Evolutionary conservation across 1,140 invertebrate species (phyloP).

Genomic region (Zaprionus gabonicus): DNA sequence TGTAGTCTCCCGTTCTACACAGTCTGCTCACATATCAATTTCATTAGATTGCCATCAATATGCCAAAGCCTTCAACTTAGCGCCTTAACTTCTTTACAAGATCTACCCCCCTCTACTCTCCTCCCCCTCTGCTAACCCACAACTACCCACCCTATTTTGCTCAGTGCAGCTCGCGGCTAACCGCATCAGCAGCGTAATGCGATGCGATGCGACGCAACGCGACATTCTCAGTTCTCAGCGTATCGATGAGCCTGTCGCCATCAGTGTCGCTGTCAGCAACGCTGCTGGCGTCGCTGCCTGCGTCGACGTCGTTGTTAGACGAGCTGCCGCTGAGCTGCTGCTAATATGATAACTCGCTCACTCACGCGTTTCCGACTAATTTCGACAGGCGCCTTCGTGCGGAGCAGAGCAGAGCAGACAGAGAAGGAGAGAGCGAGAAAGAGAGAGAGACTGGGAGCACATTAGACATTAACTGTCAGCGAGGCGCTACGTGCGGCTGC

Average conservation of each 20-base stretch:
- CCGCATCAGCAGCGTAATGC: constrained; percentile 39
- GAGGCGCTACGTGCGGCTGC: constrained; percentile 14
- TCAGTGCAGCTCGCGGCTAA: constrained; percentile 45
- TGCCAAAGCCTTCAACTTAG: background rate
- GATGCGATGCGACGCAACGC: background rate
- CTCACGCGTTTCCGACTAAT: constrained; percentile 63
- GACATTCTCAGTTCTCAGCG: constrained; percentile 48
- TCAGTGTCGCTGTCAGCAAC: constrained; percentile 13
- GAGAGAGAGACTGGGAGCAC: constrained; percentile 11
- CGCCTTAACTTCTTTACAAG: background rate
- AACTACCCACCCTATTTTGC: background rate
- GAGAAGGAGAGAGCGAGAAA: background rate
- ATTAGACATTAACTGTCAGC: constrained; percentile 43
- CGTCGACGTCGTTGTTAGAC: background rate
- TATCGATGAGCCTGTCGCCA: constrained; percentile 30
- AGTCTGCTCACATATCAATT: background rate
- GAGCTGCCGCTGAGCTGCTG: constrained; percentile 16
- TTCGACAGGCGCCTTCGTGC: constrained; percentile 26
- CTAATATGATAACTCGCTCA: constrained; percentile 57
- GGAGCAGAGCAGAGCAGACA: background rate
- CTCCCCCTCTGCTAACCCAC: background rate
- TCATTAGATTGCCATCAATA: background rate
- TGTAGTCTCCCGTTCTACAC: background rate
- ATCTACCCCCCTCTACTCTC: background rate
- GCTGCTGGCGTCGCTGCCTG: constrained; percentile 5